These are phyloP conservation scores for Mormyrops attenuatus DNA, from an alignment of 2,797 vertebrate species.

Conservation along the genomic window DNA sequence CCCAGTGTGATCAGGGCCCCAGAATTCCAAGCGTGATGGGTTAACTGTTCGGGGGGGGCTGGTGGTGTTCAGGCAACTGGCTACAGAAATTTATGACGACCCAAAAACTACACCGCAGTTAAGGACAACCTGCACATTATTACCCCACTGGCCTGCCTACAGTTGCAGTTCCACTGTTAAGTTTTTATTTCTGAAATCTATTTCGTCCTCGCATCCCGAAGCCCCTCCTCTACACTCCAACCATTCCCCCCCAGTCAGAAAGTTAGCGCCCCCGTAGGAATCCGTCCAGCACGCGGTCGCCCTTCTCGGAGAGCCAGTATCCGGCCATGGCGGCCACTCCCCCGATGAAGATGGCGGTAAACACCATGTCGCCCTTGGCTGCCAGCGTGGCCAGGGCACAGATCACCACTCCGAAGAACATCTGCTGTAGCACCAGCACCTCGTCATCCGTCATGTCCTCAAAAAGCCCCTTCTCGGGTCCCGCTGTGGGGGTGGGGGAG, in stretches of 20 bases:
- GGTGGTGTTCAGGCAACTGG: neutral
- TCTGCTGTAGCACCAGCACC: conserved; percentile 95
- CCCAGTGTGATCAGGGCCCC: neutral
- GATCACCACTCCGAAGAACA: conserved; percentile 94
- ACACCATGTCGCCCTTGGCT: conserved; percentile 96
- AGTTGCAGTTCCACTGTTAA: neutral
- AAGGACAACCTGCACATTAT: neutral
- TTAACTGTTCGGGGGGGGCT: neutral
- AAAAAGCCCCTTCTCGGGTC: conserved; percentile 81
- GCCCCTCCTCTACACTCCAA: conserved; percentile 17
- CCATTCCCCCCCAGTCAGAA: neutral
- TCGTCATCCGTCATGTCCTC: conserved; percentile 93
- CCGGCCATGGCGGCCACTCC: conserved; percentile 93
- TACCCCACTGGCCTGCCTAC: neutral
- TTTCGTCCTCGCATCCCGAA: neutral
- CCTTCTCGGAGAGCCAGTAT: conserved; percentile 95
- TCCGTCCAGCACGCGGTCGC: conserved; percentile 85
- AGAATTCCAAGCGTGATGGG: conserved; percentile 12
- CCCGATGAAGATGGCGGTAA: conserved; percentile 94
- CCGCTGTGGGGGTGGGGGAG: conserved; percentile 51
- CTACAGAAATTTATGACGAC: neutral
- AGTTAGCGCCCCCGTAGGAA: conserved; percentile 88
- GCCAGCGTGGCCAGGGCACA: conserved; percentile 90
- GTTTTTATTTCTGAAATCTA: neutral
- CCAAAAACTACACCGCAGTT: conserved; percentile 13